Base-by-base conservation (phyloP, 2,797 vertebrate genomes). In the Numenius phaeopus region DNA sequence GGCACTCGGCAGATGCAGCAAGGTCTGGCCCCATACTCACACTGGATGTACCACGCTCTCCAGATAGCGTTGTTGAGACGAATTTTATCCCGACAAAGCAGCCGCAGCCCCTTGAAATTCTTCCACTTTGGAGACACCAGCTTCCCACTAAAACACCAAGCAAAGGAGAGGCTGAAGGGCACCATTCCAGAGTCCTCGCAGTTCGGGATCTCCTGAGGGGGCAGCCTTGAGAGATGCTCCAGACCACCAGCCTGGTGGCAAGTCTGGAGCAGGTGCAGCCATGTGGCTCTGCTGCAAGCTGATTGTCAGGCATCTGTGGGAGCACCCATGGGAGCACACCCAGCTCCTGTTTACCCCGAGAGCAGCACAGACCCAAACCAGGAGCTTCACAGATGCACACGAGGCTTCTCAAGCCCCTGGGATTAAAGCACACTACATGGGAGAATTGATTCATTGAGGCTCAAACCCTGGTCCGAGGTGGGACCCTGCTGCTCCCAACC, bases 101-200 rank as follows among this genome's bases (percentile, higher is more conserved):
- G 94, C 78, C 98, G 98, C 97, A 99, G 98, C 27, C 99, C 99
- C 96, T 99, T 99, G 97, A 99, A 99, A 82, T 99, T 99, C 98
- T 99, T 99, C 99, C 99, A 99, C 97, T 99, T 99, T 11, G 99
- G 99, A 69, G 99, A 99, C 20, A 99, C 99, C 69, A 99, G 98
- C 93, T 99, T 99, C 87, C 99, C 99, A 79, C 99, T 99, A 97
- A 59, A 97, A 97, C 8, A 76, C 4, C 88, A 91, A 88, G 49
- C 11, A 50, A 81, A 80, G 59, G 37, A 54, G 50, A 73, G 12
- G 71, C 55, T 95, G 75, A 77, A 27, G 21, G 15, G 8, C 12
- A 46, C 32, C 23, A 6, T 54, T 17, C 24, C 55, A 50, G 34
- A 58, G 32, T 14, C 26, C 46, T 39, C 5, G 49, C 32, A 9